Conservation (phyloP, 2,888 invertebrate genomes). For the Dolichomitus sp. region DNA sequence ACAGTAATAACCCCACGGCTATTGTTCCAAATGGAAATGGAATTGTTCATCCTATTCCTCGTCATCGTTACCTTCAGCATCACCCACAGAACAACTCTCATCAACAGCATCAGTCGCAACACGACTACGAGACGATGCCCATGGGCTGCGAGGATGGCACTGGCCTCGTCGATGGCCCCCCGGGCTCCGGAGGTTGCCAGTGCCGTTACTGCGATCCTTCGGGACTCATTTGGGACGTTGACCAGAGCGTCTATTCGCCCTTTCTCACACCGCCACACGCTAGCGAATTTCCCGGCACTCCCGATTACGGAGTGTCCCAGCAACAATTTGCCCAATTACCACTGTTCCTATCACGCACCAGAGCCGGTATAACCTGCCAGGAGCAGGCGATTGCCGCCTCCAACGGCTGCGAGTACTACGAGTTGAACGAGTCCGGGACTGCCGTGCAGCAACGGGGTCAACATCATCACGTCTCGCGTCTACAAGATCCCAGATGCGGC, state of each 20-base stretch:
- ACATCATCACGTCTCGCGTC: constrained; percentile 59
- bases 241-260: constrained; percentile 88
- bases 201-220: constrained; percentile 93
- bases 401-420: constrained; percentile 65
- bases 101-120: constrained; percentile 47
- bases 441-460: constrained; percentile 53
- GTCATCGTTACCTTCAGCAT: constrained; percentile 61
- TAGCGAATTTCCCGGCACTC: constrained; percentile 69
- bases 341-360: constrained; percentile 72
- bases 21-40: constrained; percentile 54
- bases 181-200: constrained; percentile 88
- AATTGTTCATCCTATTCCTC: constrained; percentile 49
- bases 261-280: constrained; percentile 86
- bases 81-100: constrained; percentile 28
- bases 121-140: constrained; percentile 57
- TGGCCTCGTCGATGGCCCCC: constrained; percentile 72
- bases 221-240: constrained; percentile 92
- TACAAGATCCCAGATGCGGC: constrained; percentile 49
- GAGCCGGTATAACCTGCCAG: constrained; percentile 71
- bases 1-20: constrained; percentile 51
- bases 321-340: constrained; percentile 69
- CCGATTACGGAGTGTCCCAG: constrained; percentile 68
- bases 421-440: constrained; percentile 65
- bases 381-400: constrained; percentile 67
- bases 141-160: constrained; percentile 75